Conservation (phyloP, 2,888 invertebrate species). For the Drosophila multiciliata region DNA sequence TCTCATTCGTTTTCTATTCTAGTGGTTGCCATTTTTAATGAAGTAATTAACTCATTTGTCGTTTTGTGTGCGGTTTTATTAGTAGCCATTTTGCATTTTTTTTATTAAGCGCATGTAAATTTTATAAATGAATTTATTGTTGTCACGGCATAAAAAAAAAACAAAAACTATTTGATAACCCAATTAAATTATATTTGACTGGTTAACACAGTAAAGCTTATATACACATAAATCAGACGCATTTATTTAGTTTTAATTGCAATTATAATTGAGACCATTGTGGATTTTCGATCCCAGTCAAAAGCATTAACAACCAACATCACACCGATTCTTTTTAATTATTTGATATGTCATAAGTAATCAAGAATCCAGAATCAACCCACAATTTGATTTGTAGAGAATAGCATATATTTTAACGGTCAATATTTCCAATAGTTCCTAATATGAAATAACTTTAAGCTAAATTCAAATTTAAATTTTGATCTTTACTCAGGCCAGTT, state of each 20-base stretch:
- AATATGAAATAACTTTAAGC: neutral
- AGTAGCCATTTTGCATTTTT: conserved; percentile 46
- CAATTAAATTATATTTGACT: conserved; percentile 28
- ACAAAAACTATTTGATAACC: conserved; percentile 35
- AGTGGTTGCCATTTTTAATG: conserved; percentile 57
- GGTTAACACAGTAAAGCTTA: neutral
- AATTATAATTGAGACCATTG: neutral
- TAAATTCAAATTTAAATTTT: neutral
- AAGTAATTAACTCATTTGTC: conserved; percentile 71
- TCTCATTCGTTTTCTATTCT: neutral
- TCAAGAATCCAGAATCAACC: neutral
- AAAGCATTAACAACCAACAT: neutral
- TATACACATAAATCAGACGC: neutral
- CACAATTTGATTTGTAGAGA: neutral
- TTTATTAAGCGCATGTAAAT: conserved; percentile 73
- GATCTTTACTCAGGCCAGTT: neutral
- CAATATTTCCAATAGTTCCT: neutral
- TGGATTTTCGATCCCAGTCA: neutral
- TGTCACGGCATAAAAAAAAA: conserved; percentile 12
- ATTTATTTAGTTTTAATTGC: neutral
- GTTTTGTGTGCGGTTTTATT: conserved; percentile 37
- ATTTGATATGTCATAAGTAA: neutral
- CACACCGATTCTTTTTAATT: neutral
- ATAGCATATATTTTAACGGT: neutral
- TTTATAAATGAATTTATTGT: conserved; percentile 75